These are phyloP conservation scores for Microctenopoma steveboyesi DNA, from an alignment of 2,797 vertebrate genomes.

Conservation along the genomic window DNA sequence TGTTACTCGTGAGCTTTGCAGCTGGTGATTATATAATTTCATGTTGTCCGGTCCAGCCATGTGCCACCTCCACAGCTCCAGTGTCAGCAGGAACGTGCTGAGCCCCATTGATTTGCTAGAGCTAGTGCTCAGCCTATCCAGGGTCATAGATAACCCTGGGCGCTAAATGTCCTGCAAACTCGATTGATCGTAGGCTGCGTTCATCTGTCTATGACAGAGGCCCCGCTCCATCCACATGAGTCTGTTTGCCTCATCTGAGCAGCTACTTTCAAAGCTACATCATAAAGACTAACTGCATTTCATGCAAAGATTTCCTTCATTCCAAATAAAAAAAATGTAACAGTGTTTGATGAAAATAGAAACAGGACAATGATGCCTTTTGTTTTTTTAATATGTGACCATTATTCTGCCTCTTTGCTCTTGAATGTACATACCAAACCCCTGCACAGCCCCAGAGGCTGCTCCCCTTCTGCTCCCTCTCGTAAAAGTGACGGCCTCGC, in stretches of 20 bases:
- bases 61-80: conserved; percentile 45
- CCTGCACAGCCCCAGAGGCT: conserved; percentile 40
- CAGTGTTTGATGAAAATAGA: conserved; percentile 5
- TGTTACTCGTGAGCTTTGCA: conserved; percentile 26
- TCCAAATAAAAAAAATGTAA: neutral
- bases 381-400: conserved; percentile 31
- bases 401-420: conserved; percentile 47
- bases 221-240: conserved; percentile 31
- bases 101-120: conserved; percentile 76
- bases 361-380: conserved; percentile 4
- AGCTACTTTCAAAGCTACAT: conserved; percentile 18
- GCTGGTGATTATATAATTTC: conserved; percentile 46
- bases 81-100: conserved; percentile 60
- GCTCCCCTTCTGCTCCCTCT: conserved; percentile 67
- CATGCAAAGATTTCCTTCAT: neutral
- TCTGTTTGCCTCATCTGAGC: conserved; percentile 27
- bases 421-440: conserved; percentile 50
- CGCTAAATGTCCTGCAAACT: conserved; percentile 73
- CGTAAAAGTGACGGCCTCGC: conserved; percentile 60
- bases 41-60: conserved; percentile 43
- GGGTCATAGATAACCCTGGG: conserved; percentile 78
- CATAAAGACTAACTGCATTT: conserved; percentile 23
- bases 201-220: conserved; percentile 48
- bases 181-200: conserved; percentile 70
- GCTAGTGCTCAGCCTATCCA: conserved; percentile 46